phyloP scores from a whole-genome alignment of 2,113 vertebrate genomes.

The Leptosomus discolor region DNA sequence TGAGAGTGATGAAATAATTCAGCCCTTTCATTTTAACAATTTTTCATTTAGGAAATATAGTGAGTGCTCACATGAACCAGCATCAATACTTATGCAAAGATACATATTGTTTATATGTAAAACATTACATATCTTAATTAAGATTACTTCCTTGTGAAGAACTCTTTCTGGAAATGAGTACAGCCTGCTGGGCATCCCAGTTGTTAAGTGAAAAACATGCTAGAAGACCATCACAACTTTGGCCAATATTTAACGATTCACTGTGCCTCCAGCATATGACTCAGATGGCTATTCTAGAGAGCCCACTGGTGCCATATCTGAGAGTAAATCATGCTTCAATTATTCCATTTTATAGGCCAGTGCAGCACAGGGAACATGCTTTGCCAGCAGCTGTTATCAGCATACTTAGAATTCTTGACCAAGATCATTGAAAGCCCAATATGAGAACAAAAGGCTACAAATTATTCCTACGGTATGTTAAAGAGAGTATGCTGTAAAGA shows the following conservation, averaged over 20 bases:
- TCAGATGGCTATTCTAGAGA: neutral
- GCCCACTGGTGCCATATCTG: neutral
- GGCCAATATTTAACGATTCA: neutral
- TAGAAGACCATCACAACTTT: neutral
- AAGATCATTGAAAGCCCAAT: constrained; percentile 32
- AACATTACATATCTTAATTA: neutral
- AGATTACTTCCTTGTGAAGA: neutral
- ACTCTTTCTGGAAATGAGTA: neutral
- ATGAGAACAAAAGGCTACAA: constrained; percentile 62
- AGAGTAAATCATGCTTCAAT: neutral
- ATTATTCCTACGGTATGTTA: constrained; percentile 64
- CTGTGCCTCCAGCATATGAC: neutral
- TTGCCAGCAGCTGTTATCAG: constrained; percentile 27
- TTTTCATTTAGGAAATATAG: neutral
- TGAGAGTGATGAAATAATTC: neutral
- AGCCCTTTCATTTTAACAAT: neutral
- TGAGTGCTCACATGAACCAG: neutral
- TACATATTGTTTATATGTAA: neutral
- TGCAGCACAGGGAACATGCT: constrained; percentile 6
- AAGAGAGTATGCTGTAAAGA: constrained; percentile 47
- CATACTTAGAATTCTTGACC: constrained; percentile 22
- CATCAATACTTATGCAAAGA: neutral
- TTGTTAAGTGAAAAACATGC: neutral
- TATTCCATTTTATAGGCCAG: neutral
- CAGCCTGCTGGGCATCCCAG: neutral